Evolutionary conservation across 2,797 vertebrate genomes (phyloP), one percentile per base, ranked within the genome.

Genomic region (Staurois parvus): DNA sequence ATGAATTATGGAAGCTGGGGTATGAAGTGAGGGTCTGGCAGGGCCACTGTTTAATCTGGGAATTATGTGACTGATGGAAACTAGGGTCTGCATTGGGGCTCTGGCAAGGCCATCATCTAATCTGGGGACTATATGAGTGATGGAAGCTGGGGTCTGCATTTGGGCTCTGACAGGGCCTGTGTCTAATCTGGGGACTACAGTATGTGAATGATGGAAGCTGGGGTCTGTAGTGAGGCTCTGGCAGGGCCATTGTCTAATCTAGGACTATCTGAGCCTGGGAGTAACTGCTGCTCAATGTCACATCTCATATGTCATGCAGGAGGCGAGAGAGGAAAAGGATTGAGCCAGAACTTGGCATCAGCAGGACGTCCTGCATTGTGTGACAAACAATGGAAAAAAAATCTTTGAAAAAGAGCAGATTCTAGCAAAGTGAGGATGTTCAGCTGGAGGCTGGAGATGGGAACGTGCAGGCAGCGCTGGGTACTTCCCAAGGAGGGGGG

Each of bases 381-480:
- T 87, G 80, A 87, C 85, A 87, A 83, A 87, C 85, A 87, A 87
- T 87, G 85, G 85, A 87, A 87, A 87, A 56, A 85, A 79, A 72
- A 74, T 79, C 67, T 85, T 86, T 87, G 85, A 87, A 87, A 87
- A 79, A 87, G 80, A 87, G 85, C 85, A 87, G 85, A 87, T 87
- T 87, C 75, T 56, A 83, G 74, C 72, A 79, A 83, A 87, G 81
- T 87, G 85, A 87, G 80, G 85, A 87, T 83, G 76, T 87, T 87
- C 85, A 87, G 80, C 85, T 87, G 85, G 80, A 72, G 79, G 67
- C 69, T 28, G 69, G 77, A 68, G 85, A 78, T 67, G 75, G 75
- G 67, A 62, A 82, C 72, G 26, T 45, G 72, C 32, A 77, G 84
- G 70, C 40, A 81, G 78, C 45, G 26, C 42, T 76, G 84, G 79